phyloP scores from a whole-genome alignment of 2,888 invertebrate species.

The Sarcophaga subvicina region DNA sequence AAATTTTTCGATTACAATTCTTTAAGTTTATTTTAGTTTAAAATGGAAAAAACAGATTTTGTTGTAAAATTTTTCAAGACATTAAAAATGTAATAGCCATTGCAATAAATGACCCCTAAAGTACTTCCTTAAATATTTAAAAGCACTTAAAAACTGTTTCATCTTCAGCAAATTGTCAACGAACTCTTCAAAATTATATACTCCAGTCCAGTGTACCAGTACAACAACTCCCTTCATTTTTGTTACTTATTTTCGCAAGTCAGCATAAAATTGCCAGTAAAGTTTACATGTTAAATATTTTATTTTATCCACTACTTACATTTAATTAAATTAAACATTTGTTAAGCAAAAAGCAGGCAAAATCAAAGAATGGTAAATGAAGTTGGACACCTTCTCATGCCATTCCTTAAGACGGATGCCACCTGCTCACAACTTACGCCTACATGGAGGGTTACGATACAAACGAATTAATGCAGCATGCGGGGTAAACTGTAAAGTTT shows the following conservation, averaged over 20 bases:
- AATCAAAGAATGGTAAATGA: background rate
- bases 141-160: background rate
- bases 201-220: background rate
- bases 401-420: background rate
- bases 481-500: background rate
- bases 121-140: background rate
- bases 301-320: conserved; percentile 53
- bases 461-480: background rate
- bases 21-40: too few species aligned
- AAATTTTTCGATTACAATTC: too few species aligned
- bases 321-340: conserved; percentile 65
- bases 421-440: background rate
- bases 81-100: background rate
- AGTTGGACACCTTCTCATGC: conserved; percentile 36
- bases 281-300: conserved; percentile 51
- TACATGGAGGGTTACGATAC: background rate
- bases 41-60: too few species aligned
- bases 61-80: too few species aligned
- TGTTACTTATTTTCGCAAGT: conserved; percentile 6
- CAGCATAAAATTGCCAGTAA: conserved; percentile 48
- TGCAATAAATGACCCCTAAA: background rate
- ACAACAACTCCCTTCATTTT: conserved; percentile 1
- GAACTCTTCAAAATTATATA: background rate
- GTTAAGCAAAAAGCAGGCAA: background rate
- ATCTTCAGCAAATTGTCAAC: conserved; percentile 6